These are phyloP conservation scores for Aphis craccivora DNA, from an alignment of 1,140 invertebrate genomes.

Conservation along the genomic window DNA sequence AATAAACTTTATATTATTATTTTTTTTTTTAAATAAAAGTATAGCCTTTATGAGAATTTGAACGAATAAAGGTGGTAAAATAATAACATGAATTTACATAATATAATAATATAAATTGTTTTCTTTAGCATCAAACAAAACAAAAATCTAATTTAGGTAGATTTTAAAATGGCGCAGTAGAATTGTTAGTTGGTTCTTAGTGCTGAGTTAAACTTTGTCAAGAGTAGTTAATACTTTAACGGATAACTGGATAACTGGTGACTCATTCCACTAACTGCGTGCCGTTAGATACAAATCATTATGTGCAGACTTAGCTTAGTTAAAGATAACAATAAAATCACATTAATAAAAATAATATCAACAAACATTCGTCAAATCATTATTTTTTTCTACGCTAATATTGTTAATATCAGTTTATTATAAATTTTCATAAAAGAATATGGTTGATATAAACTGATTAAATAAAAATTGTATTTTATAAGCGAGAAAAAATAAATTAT, in stretches of 20 bases:
- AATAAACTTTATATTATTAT: background rate
- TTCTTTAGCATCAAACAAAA: background rate
- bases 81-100: background rate
- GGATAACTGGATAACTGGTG: slow-evolving; percentile 2
- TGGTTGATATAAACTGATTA: no score
- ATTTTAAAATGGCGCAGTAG: background rate
- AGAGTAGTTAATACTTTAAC: slow-evolving; percentile 17
- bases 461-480: background rate
- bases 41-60: background rate
- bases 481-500: background rate
- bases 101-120: background rate
- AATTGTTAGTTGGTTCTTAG: background rate
- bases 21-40: background rate
- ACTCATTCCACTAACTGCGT: background rate
- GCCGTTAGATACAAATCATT: background rate
- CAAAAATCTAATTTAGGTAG: background rate
- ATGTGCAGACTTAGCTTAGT: background rate
- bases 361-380: background rate
- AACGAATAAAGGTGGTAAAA: background rate
- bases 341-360: background rate
- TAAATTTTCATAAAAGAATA: no score
- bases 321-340: background rate
- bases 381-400: background rate
- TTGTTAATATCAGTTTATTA: no score
- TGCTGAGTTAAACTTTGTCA: background rate